A percentile compares a stretch with the other conserved stretches of the same genome.
These are phyloP conservation scores for Dipodomys stephensi DNA, from an alignment of 2,113 vertebrate genomes.

Conservation along the genomic window DNA sequence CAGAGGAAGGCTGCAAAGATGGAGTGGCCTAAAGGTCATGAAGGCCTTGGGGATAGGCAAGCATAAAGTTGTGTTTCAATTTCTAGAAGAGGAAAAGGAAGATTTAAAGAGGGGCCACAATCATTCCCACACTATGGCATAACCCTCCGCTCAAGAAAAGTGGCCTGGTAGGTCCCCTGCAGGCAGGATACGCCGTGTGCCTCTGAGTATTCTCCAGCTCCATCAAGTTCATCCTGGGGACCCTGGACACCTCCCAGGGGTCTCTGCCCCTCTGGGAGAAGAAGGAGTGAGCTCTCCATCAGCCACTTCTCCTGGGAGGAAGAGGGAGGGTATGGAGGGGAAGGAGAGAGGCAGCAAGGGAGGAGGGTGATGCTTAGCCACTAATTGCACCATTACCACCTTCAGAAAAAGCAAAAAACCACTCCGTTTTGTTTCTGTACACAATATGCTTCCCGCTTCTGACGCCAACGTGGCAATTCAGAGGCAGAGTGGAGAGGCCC, in stretches of 20 bases:
- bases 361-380: slow-evolving; percentile 86
- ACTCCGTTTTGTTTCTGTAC: slow-evolving; percentile 72
- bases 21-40: background rate
- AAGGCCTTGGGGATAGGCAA: background rate
- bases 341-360: slow-evolving; percentile 80
- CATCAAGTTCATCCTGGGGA: background rate
- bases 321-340: slow-evolving; percentile 73
- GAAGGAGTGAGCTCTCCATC: background rate
- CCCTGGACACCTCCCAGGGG: background rate
- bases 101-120: background rate
- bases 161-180: background rate
- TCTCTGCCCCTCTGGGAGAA: background rate
- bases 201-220: background rate
- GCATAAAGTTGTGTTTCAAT: background rate
- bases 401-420: slow-evolving; percentile 79
- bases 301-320: slow-evolving; percentile 80
- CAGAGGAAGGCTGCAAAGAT: background rate
- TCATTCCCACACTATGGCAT: background rate
- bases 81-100: background rate
- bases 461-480: slow-evolving; percentile 77
- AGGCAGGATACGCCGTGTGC: background rate
- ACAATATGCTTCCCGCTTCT: slow-evolving; percentile 71
- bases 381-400: slow-evolving; percentile 88
- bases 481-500: slow-evolving; percentile 67
- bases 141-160: background rate